Percentiles rank a stretch among this genome's conserved stretches.
These are phyloP conservation scores for Apeltes quadracus DNA, from an alignment of 2,113 vertebrate species.

Conservation along the genomic window DNA sequence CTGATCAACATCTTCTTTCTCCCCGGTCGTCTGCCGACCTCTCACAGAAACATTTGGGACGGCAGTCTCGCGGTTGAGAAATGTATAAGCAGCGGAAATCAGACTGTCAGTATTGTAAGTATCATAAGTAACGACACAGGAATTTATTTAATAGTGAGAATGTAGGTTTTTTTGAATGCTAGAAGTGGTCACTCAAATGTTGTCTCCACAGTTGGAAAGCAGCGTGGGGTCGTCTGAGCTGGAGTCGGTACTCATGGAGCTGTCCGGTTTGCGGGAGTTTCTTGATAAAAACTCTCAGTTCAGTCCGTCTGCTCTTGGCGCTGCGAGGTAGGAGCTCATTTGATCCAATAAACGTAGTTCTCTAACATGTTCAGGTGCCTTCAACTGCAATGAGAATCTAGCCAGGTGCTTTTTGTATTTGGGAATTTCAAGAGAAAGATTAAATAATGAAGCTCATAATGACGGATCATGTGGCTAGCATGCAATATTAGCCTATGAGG, in stretches of 20 bases:
- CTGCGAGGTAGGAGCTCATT: conserved; percentile 82
- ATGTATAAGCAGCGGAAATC: conserved; percentile 86
- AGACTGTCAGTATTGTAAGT: conserved; percentile 89
- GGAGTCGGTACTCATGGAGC: conserved; percentile 86
- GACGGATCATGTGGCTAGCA: neutral
- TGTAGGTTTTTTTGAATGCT: too few relatives aligned
- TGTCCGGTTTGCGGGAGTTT: conserved; percentile 91
- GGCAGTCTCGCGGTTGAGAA: conserved; percentile 92
- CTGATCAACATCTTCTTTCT: conserved; percentile 7
- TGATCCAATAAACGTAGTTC: neutral
- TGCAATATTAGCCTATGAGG: neutral
- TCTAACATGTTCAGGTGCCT: neutral
- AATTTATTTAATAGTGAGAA: neutral
- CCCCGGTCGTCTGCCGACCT: conserved; percentile 16
- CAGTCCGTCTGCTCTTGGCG: conserved; percentile 87
- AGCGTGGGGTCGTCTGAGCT: conserved; percentile 84
- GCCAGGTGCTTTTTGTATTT: neutral
- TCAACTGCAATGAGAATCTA: neutral
- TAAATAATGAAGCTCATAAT: neutral
- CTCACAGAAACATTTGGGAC: conserved; percentile 95
- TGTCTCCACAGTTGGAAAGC: conserved; percentile 87
- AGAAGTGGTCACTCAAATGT: neutral
- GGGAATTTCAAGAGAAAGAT: neutral
- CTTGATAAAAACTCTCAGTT: conserved; percentile 96
- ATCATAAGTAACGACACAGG: neutral